Evolutionary conservation across 2,113 vertebrate species (phyloP).

Genomic region (Alexandromys fortis): DNA sequence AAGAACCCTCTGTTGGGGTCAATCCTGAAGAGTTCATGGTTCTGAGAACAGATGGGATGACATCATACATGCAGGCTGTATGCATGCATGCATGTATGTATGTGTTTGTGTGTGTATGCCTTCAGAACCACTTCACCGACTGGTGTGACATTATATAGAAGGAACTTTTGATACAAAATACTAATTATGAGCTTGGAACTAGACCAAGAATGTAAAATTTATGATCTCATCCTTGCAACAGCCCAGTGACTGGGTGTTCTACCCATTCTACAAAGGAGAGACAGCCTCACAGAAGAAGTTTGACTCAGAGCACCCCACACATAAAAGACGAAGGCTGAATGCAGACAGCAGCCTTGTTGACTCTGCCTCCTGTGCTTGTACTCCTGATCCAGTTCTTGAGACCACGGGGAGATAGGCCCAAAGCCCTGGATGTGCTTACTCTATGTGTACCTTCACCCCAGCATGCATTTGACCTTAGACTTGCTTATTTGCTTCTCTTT

Average conservation of each 20-base stretch:
- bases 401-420: not conserved
- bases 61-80: not conserved
- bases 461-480: not conserved
- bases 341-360: not conserved
- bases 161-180: not conserved
- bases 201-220: not conserved
- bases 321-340: not conserved
- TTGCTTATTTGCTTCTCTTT: not conserved
- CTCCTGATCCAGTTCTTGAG: not conserved
- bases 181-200: not conserved
- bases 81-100: not conserved
- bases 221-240: not conserved
- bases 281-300: not conserved
- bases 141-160: not conserved
- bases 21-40: not conserved
- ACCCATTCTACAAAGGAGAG: slow-evolving; percentile 18
- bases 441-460: not conserved
- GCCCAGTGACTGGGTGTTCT: not conserved
- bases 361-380: not conserved
- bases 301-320: not conserved
- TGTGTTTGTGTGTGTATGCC: not conserved
- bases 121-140: not conserved
- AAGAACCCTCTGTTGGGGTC: not conserved
- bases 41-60: slow-evolving; percentile 7
- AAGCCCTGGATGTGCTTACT: not conserved